Evolutionary conservation across 2,797 vertebrate genomes (phyloP), one percentile per base, ranked within the genome.

Genomic region (Takifugu rubripes): DNA sequence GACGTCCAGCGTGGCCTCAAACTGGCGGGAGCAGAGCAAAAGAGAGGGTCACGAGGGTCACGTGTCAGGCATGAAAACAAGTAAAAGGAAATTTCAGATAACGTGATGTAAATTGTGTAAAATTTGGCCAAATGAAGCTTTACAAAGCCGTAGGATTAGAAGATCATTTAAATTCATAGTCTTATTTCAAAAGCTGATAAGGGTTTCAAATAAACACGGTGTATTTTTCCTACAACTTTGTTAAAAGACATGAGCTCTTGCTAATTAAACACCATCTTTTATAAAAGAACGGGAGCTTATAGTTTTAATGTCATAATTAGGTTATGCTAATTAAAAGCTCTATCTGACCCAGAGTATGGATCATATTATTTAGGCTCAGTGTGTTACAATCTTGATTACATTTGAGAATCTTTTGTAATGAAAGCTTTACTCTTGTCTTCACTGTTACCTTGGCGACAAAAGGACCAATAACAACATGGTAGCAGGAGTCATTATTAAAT

Each of bases 1-100:
- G 64, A 97, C 94, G 2, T 98, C 95, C 80, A 98, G 89, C 45
- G 91, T 89, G 70, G 95, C 95, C 62, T 97, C 94, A 66, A 97
- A 97, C 95, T 98, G 82, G 58, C 83, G 5, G 42, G 5, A 11
- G 43, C n/a, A 46, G 11, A 57, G 24, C 1, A 40, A 26, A 15
- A 43, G 2, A 43, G 42, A 43, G 36, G 6, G 15, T 43, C 42
- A 33, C 17, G 16, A n/a, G 43, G 17, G 21, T 21, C 21, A 21
- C 21, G 21, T 16, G 9, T 17, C 2, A 40, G 36, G 6, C 14
- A 17, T 45, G 43, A n/a, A 45, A 17, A 17, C 15, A 45, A 31
- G 26, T 16, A 9, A 31, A 26, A 51, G 14, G 27, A 12, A 21
- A 48, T 21, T 21, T 21, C 21, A 21, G 21, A 21, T 21, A 21